Evolutionary conservation across 1,140 invertebrate genomes (phyloP), one percentile per base, ranked within the genome.

Genomic region (Venturia canescens): DNA sequence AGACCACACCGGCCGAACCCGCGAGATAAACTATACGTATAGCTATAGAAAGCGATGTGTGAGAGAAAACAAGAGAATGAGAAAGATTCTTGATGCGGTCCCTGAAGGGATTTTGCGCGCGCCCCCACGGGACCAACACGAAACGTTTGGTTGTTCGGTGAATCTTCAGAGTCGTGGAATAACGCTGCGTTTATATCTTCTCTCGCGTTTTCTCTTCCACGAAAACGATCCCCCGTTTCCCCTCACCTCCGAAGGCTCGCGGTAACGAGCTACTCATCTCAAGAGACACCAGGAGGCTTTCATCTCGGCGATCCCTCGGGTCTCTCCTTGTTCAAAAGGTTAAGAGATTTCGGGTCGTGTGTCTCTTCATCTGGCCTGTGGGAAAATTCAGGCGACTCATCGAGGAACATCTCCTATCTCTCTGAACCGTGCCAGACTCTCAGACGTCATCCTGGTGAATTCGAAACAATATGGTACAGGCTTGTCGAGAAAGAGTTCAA

Each of bases 261-360:
- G 60, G 23, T 66, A 66, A 66, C 60, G 60, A 66, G 60, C 60
- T 27, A 26, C 60, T 66, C 60, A 66, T 66, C 60, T 66, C 60
- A 23, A 27, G 60, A 66, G 60, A 66, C 21, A 23, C 23, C 23
- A 6, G 60, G 60, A 27, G 23, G 13, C 60, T 66, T 66, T 66
- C 60, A 66, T 66, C 60, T 66, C 23, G 21, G 60, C 60, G 60
- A 66, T 66, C 60, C 9, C 23, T 66, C 60, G 23, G 60, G 27
- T 66, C 60, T 23, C 23, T 66, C 60, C 60, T 27, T 7, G 23
- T 27, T 26, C 13, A 23, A 66, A 66, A 66, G 23, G 3, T n/a
- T n/a, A 23, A 57, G 38, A 44, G 60, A 66, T 23, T 66, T 66
- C 23, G 60, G 60, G 60, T 66, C 60, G 60, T 66, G 60, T 27